Evolutionary conservation across 2,888 invertebrate species (phyloP).

Genomic region (Acrobeloides nanus): DNA sequence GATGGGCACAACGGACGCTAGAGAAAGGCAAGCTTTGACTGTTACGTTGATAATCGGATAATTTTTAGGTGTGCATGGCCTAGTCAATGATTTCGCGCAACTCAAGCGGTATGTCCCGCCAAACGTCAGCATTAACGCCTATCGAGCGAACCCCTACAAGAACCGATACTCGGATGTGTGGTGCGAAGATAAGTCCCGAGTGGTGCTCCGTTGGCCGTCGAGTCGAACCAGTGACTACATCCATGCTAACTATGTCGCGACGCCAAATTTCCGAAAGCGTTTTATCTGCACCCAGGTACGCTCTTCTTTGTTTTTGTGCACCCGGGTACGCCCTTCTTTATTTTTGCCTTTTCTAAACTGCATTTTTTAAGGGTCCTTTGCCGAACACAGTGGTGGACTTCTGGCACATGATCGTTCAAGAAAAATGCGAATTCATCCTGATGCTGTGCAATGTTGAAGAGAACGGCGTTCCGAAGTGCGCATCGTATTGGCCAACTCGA

Average conservation of each 20-base stretch:
- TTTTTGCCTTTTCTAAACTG: too few species aligned
- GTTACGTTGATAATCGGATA: too few species aligned
- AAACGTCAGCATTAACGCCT: conserved; percentile 27
- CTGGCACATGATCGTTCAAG: conserved; percentile 28
- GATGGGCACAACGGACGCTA: conserved; percentile 29
- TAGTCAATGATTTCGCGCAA: conserved; percentile 30
- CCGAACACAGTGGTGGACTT: conserved; percentile 21
- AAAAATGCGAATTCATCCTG: conserved; percentile 17
- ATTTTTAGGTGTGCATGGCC: conserved; percentile 29
- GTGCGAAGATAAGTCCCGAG: conserved; percentile 29
- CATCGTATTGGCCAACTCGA: conserved; percentile 33
- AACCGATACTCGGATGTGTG: conserved; percentile 28
- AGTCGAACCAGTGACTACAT: conserved; percentile 27
- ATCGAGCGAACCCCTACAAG: conserved; percentile 22
- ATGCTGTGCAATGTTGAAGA: conserved; percentile 39
- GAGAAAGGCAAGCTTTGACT: too few species aligned
- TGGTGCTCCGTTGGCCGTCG: conserved; percentile 25
- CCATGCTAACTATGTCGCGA: conserved; percentile 35
- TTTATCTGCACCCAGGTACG: conserved; percentile 35
- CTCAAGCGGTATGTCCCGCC: conserved; percentile 30
- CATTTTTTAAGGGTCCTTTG: conserved; percentile 24
- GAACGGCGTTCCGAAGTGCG: conserved; percentile 66
- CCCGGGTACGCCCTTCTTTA: conserved; percentile 1
- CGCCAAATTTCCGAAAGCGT: conserved; percentile 23
- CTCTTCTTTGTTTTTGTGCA: neutral